Percentiles rank a stretch among this genome's conserved stretches.
phyloP scores from a whole-genome alignment of 1,140 invertebrate species.

The Drosophila pectinifera region DNA sequence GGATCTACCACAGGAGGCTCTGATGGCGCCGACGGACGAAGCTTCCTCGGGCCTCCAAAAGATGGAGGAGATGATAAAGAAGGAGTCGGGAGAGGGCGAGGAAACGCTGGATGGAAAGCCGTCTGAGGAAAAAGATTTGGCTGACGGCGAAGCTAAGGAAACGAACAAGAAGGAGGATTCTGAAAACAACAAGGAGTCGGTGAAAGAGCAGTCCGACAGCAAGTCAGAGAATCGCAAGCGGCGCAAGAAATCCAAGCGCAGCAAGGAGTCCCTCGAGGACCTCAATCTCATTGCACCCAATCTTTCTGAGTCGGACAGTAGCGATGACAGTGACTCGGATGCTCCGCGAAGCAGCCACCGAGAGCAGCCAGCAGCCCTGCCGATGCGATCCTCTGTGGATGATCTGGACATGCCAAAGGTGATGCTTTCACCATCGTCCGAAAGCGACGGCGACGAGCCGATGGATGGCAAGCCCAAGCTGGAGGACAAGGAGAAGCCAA shows the following conservation, averaged over 20 bases:
- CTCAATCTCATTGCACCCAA: slow-evolving; percentile 91
- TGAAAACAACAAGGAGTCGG: slow-evolving; percentile 62
- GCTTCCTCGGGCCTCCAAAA: background rate
- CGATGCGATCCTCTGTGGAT: slow-evolving; percentile 59
- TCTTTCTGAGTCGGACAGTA: slow-evolving; percentile 92
- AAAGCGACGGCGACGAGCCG: slow-evolving; percentile 65
- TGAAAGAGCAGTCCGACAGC: slow-evolving; percentile 20
- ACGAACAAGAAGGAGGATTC: slow-evolving; percentile 10
- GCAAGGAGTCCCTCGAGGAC: slow-evolving; percentile 86
- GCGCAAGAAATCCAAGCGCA: slow-evolving; percentile 87
- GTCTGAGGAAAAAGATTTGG: background rate
- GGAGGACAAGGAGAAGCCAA: background rate
- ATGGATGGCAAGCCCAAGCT: slow-evolving; percentile 25
- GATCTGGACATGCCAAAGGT: slow-evolving; percentile 70
- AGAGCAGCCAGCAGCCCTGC: slow-evolving; percentile 40
- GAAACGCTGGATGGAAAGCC: background rate
- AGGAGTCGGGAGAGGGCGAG: slow-evolving; percentile 4
- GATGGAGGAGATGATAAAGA: slow-evolving; percentile 29
- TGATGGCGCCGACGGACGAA: background rate
- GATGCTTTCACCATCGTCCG: slow-evolving; percentile 72
- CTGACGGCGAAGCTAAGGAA: slow-evolving; percentile 5
- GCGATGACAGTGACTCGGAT: slow-evolving; percentile 89
- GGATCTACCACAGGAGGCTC: slow-evolving; percentile 28
- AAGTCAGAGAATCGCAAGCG: slow-evolving; percentile 68
- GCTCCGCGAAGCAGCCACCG: slow-evolving; percentile 29